Conservation (phyloP, 2,888 invertebrate genomes). For the Himalopsyche japonica region DNA sequence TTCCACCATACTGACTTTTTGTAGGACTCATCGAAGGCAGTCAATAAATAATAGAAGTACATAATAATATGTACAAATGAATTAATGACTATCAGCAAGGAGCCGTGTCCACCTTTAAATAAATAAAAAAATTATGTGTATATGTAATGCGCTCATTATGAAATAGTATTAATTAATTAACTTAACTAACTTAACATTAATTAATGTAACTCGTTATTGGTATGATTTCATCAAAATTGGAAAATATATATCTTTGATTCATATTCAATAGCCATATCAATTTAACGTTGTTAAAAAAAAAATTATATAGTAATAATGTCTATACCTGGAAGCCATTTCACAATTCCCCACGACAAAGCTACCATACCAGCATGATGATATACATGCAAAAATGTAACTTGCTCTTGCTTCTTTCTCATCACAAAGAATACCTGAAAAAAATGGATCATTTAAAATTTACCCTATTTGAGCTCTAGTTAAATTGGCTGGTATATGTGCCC, state of each 20-base stretch:
- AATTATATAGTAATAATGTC: background rate
- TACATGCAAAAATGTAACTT: slow-evolving; percentile 82
- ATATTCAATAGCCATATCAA: no score
- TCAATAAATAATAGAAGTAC: slow-evolving; percentile 77
- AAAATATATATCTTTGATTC: no score
- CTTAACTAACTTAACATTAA: no score
- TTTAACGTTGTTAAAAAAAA: background rate
- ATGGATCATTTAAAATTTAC: background rate
- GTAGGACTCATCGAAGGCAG: slow-evolving; percentile 72
- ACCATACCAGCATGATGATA: slow-evolving; percentile 82
- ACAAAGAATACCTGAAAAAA: slow-evolving; percentile 71
- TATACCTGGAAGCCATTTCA: slow-evolving; percentile 69
- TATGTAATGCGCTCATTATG: no score
- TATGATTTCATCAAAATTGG: no score
- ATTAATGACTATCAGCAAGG: slow-evolving; percentile 68
- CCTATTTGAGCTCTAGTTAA: no score
- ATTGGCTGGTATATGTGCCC: no score
- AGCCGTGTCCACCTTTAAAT: slow-evolving; percentile 65
- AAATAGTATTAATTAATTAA: no score
- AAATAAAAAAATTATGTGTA: background rate
- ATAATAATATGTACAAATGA: slow-evolving; percentile 76
- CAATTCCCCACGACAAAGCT: slow-evolving; percentile 65
- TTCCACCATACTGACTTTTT: slow-evolving; percentile 80
- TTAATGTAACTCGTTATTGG: no score
- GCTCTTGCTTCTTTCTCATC: slow-evolving; percentile 79